phyloP scores from a whole-genome alignment of 2,888 invertebrate species.

The Leptothorax acervorum region DNA sequence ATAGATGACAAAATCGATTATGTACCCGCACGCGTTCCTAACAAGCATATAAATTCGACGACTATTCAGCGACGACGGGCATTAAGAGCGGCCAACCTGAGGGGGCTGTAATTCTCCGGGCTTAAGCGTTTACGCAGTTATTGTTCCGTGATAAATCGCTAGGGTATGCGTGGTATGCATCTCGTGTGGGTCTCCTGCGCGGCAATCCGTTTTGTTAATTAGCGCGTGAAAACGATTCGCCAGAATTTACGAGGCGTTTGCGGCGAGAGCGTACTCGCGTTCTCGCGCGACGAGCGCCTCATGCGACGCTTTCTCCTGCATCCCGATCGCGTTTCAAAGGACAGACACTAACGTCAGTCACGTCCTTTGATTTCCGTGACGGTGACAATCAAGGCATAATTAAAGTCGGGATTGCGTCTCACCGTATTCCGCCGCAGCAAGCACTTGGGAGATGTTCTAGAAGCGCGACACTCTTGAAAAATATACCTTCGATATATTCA shows the following conservation, averaged over 20 bases:
- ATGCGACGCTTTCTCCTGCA: background rate
- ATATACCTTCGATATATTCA: background rate
- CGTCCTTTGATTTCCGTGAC: slow-evolving; percentile 1
- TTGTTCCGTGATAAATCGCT: slow-evolving; percentile 66
- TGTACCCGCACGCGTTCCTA: background rate
- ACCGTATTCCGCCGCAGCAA: background rate
- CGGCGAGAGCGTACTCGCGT: background rate
- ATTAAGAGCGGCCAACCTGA: slow-evolving; percentile 55
- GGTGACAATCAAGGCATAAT: slow-evolving; percentile 11
- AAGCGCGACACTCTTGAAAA: background rate
- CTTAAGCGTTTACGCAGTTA: slow-evolving; percentile 67
- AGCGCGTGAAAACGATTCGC: slow-evolving; percentile 41
- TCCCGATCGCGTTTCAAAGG: slow-evolving; percentile 1
- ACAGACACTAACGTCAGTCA: background rate
- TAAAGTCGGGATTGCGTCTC: background rate
- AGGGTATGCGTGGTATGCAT: slow-evolving; percentile 31
- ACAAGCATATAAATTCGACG: slow-evolving; percentile 55
- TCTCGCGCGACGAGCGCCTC: background rate
- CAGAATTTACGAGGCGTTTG: slow-evolving; percentile 22
- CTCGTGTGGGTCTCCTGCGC: background rate
- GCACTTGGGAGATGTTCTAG: background rate
- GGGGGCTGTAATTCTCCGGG: slow-evolving; percentile 62
- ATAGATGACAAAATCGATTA: slow-evolving; percentile 35
- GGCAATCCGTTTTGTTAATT: slow-evolving; percentile 64
- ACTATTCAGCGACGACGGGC: slow-evolving; percentile 56